Base-by-base conservation (phyloP, 2,113 vertebrate species). In the Oryzias woworae region DNA sequence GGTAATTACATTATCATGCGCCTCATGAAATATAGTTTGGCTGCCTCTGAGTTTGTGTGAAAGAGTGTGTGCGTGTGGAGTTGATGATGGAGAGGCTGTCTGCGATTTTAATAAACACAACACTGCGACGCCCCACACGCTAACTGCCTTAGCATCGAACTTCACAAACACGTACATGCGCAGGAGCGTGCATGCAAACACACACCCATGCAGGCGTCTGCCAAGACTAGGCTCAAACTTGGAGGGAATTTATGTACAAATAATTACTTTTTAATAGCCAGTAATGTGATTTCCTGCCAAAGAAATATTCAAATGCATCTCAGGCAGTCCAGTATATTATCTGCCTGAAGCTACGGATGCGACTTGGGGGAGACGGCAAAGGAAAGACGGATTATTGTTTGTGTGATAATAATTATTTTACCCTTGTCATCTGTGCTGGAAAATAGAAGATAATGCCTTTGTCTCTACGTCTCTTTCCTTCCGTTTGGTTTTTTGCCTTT, bases 191-290 rank as follows among this genome's bases (percentile, higher is more conserved):
- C 31, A 51, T 75, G 46, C 14, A 42, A 26, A 26, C 49, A 62
- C 66, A 44, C 45, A 53, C 62, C 57, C 66, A 44, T 41, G 48
- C 62, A 66, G 55, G 74, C 84, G 85, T 84, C 89, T 90, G 87
- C 87, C 88, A 91, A 88, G 75, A 83, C 84, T 82, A 67, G 62
- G 77, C 82, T 87, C 87, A 78, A 86, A 90, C 83, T 91, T 83
- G 80, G 84, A 46, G 85, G 84, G 83, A 92, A 91, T 93, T 92
- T 92, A 92, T 92, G 91, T 92, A 92, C 92, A 92, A 92, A 93
- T 93, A 93, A 93, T 92, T 93, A 93, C 92, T 92, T 93, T 93
- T 93, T 93, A 92, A 93, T 93, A 91, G 91, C 85, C 89, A 84
- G 84, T 92, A 92, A 93, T 92, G 85, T 85, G 91, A 92, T 92